Percentiles rank a stretch among this genome's conserved stretches.
phyloP scores from a whole-genome alignment of 2,113 vertebrate genomes.

The Nicator chloris region DNA sequence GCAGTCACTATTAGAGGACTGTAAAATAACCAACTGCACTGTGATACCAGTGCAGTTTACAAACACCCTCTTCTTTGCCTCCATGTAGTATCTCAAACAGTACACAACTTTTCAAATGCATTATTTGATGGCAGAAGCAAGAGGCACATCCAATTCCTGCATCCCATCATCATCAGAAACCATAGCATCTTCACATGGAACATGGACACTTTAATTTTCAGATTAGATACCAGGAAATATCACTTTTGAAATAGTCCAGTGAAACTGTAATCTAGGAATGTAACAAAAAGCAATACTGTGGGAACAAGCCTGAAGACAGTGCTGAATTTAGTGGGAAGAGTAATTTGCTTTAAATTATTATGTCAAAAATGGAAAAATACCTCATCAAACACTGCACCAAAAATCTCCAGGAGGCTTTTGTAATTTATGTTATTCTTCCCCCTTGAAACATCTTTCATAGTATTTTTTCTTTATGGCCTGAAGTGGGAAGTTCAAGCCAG shows the following conservation, averaged over 20 bases:
- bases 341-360: neutral
- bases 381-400: neutral
- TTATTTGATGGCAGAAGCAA: neutral
- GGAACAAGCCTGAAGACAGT: neutral
- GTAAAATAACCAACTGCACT: neutral
- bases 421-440: neutral
- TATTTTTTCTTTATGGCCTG: neutral
- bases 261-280: neutral
- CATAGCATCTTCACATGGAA: rapidly evolving
- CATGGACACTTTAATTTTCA: rapidly evolving
- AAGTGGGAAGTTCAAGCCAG: neutral
- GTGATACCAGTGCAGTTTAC: neutral
- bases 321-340: neutral
- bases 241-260: neutral
- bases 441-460: neutral
- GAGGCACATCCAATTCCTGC: rapidly evolving
- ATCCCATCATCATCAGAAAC: neutral
- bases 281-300: neutral
- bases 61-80: neutral
- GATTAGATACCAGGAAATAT: neutral
- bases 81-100: neutral
- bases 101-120: rapidly evolving
- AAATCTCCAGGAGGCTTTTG: neutral
- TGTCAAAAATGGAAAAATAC: neutral
- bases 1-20: neutral